Percentiles rank a stretch among this genome's conserved stretches.
Evolutionary conservation across 2,113 vertebrate species (phyloP).

Genomic region (Urocitellus parryii): DNA sequence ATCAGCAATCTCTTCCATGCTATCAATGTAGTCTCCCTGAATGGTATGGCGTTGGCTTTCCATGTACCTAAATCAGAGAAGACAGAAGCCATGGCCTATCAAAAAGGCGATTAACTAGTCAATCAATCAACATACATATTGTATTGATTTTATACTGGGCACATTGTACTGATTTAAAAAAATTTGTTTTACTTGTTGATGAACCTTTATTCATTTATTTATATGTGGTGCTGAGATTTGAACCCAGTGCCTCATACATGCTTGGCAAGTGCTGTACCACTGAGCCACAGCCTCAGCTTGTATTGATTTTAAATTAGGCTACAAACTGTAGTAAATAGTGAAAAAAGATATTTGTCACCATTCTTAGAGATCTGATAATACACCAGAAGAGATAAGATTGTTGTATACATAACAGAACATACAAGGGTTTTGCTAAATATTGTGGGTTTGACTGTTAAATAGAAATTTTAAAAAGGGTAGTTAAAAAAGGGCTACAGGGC

Average conservation of each 20-base stretch:
- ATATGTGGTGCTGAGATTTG: no score
- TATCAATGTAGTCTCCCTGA: constrained; percentile 88
- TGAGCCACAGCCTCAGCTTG: no score
- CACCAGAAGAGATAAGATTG: neutral
- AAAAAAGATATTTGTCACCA: neutral
- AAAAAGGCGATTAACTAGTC: neutral
- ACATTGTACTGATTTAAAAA: no score
- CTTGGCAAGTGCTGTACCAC: no score
- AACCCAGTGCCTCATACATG: no score
- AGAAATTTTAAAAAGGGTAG: neutral
- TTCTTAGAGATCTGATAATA: neutral
- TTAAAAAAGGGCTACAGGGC: no score
- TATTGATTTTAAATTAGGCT: neutral
- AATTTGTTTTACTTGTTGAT: no score
- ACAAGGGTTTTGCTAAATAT: neutral
- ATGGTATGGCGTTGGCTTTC: constrained; percentile 89
- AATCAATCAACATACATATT: neutral
- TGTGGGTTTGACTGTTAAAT: neutral
- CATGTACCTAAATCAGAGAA: constrained; percentile 76
- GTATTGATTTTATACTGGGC: neutral
- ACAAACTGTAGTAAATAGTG: neutral
- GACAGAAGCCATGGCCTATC: constrained; percentile 1
- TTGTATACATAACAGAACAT: neutral
- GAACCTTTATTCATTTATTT: no score
- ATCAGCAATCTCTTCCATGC: constrained; percentile 91